These are phyloP conservation scores for Melikaiella ostensackeni DNA, from an alignment of 2,888 invertebrate genomes.

Conservation along the genomic window DNA sequence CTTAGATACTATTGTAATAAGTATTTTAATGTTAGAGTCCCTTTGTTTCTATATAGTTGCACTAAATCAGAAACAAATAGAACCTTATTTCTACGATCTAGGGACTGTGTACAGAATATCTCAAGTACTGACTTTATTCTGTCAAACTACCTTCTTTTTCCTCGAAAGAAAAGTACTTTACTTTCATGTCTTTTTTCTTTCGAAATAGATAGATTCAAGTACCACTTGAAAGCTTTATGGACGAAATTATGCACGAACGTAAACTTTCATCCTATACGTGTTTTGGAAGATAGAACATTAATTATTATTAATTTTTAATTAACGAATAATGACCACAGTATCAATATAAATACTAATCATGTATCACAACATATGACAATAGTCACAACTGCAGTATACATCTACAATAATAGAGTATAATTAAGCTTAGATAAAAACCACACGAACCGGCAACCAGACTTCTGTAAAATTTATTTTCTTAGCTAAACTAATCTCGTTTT, in stretches of 20 bases:
- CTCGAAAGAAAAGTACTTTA: no score
- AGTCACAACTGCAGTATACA: constrained; percentile 51
- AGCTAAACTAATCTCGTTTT: not conserved
- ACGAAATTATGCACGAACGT: not conserved
- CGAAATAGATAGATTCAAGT: not conserved
- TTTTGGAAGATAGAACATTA: constrained; percentile 3
- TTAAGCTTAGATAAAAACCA: constrained; percentile 40
- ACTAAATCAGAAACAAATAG: not conserved
- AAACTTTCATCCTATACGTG: not conserved
- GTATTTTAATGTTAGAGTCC: constrained; percentile 14
- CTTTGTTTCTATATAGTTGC: not conserved
- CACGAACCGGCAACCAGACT: constrained; percentile 14
- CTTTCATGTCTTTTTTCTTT: no score
- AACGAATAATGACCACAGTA: constrained; percentile 52
- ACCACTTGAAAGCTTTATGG: not conserved
- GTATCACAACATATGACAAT: constrained; percentile 55
- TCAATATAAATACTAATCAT: constrained; percentile 55
- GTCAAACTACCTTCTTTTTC: not conserved
- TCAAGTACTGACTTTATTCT: not conserved
- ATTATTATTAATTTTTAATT: constrained; percentile 16
- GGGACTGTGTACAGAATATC: not conserved
- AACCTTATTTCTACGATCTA: not conserved
- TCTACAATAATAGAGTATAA: constrained; percentile 49
- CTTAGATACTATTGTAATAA: constrained; percentile 19
- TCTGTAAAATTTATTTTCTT: not conserved